These are phyloP conservation scores for Neotragus pygmaeus DNA, from an alignment of 2,113 vertebrate genomes.

Conservation along the genomic window DNA sequence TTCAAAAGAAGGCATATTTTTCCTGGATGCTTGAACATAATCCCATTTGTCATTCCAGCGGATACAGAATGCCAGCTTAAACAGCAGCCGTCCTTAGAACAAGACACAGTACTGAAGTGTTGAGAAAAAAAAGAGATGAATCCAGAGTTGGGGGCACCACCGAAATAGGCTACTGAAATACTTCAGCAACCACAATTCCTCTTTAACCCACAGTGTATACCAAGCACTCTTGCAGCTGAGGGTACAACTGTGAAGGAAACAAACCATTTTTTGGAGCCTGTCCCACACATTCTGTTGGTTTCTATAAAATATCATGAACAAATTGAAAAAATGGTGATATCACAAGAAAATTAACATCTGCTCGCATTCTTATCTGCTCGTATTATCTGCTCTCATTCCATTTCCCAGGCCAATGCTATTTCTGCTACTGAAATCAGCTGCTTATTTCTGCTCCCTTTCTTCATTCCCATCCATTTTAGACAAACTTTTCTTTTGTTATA, in stretches of 20 bases:
- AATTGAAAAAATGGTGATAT: neutral
- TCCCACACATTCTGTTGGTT: neutral
- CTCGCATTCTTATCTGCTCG: neutral
- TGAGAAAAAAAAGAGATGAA: neutral
- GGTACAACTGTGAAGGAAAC: neutral
- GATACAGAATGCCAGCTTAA: neutral
- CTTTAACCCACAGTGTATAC: neutral
- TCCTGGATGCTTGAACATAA: neutral
- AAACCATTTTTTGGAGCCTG: neutral
- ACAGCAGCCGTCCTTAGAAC: neutral
- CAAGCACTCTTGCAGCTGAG: neutral
- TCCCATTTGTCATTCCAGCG: neutral
- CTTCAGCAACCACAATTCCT: neutral
- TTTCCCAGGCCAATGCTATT: neutral
- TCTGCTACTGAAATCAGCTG: neutral
- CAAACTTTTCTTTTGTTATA: neutral
- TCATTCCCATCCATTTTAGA: neutral
- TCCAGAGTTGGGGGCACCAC: neutral
- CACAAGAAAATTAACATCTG: neutral
- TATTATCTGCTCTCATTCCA: neutral
- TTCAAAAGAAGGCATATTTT: neutral
- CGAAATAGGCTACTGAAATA: neutral
- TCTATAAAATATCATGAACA: neutral
- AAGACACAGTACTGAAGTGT: neutral
- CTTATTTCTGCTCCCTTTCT: neutral